Evolutionary conservation across 2,888 invertebrate species (phyloP).

Genomic region (Epinotia ramella): DNA sequence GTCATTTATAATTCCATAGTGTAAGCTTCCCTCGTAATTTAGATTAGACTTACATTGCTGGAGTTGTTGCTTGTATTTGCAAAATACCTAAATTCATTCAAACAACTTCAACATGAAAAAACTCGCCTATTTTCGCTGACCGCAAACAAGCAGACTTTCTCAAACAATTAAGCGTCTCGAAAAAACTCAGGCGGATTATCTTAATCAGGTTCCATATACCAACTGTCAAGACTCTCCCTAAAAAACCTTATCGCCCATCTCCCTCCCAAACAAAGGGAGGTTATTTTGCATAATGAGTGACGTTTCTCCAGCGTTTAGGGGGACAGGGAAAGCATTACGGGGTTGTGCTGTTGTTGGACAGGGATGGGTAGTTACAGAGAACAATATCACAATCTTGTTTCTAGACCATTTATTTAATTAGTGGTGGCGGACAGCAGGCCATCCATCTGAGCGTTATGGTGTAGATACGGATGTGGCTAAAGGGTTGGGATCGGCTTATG

Average conservation of each 20-base stretch:
- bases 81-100: neutral
- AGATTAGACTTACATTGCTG: neutral
- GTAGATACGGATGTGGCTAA: slow-evolving; percentile 68
- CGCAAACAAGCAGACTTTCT: slow-evolving; percentile 48
- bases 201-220: slow-evolving; percentile 83
- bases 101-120: slow-evolving; percentile 1
- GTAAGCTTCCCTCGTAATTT: neutral
- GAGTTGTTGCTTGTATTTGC: neutral
- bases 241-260: slow-evolving; percentile 74
- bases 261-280: slow-evolving; percentile 74
- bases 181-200: slow-evolving; percentile 76
- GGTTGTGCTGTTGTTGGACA: slow-evolving; percentile 48
- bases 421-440: slow-evolving; percentile 76
- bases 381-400: slow-evolving; percentile 86
- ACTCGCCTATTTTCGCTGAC: neutral
- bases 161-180: slow-evolving; percentile 72
- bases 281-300: slow-evolving; percentile 85
- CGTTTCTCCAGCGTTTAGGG: slow-evolving; percentile 80
- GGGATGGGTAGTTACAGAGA: slow-evolving; percentile 68
- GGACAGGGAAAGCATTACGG: slow-evolving; percentile 58
- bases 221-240: slow-evolving; percentile 79
- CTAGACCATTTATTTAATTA: slow-evolving; percentile 86
- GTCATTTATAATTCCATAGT: neutral
- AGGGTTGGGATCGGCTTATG: slow-evolving; percentile 48
- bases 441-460: slow-evolving; percentile 73